Evolutionary conservation across 2,797 vertebrate genomes (phyloP).

Genomic region (Xiphophorus birchmanni): DNA sequence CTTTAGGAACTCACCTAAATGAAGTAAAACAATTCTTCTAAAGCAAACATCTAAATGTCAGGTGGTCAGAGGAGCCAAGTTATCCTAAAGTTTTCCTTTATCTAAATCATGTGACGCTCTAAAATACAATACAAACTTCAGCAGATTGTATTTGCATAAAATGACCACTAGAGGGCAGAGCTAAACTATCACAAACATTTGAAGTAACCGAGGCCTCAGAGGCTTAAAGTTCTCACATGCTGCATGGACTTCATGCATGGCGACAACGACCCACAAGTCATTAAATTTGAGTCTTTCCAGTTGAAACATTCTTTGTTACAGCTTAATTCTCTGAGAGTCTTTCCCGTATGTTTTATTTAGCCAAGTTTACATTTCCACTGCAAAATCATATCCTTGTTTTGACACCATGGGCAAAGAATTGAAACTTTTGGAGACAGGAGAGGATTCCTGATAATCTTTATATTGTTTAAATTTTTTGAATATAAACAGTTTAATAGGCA

Average conservation of each 20-base stretch:
- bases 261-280: background rate
- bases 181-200: conserved; percentile 6
- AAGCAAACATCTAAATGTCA: background rate
- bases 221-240: background rate
- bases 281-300: background rate
- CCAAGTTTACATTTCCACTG: background rate
- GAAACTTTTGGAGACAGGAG: background rate
- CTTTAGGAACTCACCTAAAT: background rate
- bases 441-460: background rate
- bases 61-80: background rate
- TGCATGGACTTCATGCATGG: background rate
- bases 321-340: background rate
- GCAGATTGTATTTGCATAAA: background rate
- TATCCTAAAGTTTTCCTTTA: background rate
- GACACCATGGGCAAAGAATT: background rate
- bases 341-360: background rate
- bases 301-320: background rate
- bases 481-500: background rate
- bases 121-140: background rate
- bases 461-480: background rate
- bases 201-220: background rate
- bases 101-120: too few species aligned
- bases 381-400: background rate
- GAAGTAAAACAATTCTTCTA: background rate
- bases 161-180: conserved; percentile 44